Percentiles rank a stretch among this genome's conserved stretches.
Conservation (phyloP, 2,888 invertebrate species). For the Stratiomys singularior region DNA sequence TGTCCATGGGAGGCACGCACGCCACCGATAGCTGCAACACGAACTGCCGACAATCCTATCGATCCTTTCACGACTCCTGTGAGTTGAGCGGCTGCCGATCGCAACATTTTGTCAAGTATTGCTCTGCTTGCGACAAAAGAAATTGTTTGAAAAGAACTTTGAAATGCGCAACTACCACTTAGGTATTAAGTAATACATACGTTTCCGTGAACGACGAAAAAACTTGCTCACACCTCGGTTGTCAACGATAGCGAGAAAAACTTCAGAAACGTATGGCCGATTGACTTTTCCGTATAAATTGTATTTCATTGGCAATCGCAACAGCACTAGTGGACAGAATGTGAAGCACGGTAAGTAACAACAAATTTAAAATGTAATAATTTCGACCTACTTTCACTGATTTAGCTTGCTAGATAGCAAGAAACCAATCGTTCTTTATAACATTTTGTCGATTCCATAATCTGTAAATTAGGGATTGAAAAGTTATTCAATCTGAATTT, state of each 20-base stretch:
- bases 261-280: too few species aligned
- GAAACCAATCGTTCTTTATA: too few species aligned
- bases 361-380: too few species aligned
- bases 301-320: too few species aligned
- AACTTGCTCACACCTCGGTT: neutral
- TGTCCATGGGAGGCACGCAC: constrained; percentile 66
- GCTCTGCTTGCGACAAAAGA: neutral
- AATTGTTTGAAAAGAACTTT: neutral
- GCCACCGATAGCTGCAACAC: constrained; percentile 58
- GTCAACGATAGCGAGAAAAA: constrained; percentile 29
- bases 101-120: constrained; percentile 66
- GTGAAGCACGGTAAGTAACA: too few species aligned
- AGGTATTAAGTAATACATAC: constrained; percentile 42
- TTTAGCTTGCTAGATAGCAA: too few species aligned
- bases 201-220: constrained; percentile 17
- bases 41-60: constrained; percentile 57
- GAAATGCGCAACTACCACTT: neutral
- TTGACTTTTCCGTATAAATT: too few species aligned
- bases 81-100: constrained; percentile 66
- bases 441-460: too few species aligned
- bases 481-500: too few species aligned
- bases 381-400: too few species aligned
- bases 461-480: too few species aligned
- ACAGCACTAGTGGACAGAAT: too few species aligned
- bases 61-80: constrained; percentile 62